A percentile compares a stretch with the other conserved stretches of the same genome.
These are phyloP conservation scores for Leucopsar rothschildi DNA, from an alignment of 2,113 vertebrate species.

Conservation along the genomic window DNA sequence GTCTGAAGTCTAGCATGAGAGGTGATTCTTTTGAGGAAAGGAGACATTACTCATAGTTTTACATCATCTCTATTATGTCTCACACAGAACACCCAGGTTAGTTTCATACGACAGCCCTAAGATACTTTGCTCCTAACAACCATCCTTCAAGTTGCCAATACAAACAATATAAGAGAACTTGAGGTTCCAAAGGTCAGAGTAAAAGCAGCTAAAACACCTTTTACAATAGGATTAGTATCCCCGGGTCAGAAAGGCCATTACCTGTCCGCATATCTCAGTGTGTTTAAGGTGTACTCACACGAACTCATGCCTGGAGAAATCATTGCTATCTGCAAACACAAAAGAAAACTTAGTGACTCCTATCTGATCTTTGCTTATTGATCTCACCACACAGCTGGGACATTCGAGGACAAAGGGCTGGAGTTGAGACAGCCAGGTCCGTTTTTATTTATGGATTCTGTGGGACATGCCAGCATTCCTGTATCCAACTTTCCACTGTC, in stretches of 20 bases:
- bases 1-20: not conserved
- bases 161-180: not conserved
- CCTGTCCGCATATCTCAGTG: conserved; percentile 96
- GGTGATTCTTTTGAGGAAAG: not conserved
- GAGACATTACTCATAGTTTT: not conserved
- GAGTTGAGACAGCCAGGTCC: not conserved
- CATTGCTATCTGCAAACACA: conserved; percentile 89
- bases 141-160: not conserved
- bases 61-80: not conserved
- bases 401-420: not conserved
- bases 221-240: not conserved
- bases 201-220: not conserved
- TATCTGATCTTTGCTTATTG: not conserved
- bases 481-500: not conserved
- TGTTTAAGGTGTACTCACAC: conserved; percentile 96
- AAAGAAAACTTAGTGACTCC: not conserved
- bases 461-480: not conserved
- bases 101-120: not conserved
- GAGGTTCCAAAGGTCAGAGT: not conserved
- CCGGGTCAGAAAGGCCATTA: conserved; percentile 55
- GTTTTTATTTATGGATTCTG: not conserved
- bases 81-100: not conserved
- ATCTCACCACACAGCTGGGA: not conserved
- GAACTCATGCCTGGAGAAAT: conserved; percentile 93
- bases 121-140: not conserved